These are phyloP conservation scores for Conger conger DNA, from an alignment of 2,113 vertebrate genomes.

Conservation along the genomic window DNA sequence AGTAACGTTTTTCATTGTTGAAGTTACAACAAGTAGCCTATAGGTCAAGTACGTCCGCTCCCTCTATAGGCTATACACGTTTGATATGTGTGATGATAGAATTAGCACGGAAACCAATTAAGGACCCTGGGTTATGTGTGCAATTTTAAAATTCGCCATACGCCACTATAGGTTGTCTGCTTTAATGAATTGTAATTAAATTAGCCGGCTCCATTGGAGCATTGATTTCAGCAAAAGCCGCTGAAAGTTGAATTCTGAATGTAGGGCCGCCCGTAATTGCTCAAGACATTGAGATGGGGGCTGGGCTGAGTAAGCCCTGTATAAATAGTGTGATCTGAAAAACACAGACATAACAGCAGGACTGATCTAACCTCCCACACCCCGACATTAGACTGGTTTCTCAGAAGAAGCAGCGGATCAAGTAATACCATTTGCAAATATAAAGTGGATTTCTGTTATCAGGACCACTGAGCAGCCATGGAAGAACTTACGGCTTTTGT, in stretches of 20 bases:
- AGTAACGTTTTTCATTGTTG: too few species aligned
- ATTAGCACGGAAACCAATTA: constrained; percentile 66
- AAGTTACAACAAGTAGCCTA: constrained; percentile 22
- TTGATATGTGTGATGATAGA: constrained; percentile 59
- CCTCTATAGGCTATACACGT: constrained; percentile 37
- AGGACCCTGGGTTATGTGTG: constrained; percentile 46
- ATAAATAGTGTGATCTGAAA: constrained; percentile 96
- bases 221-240: constrained; percentile 83
- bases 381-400: constrained; percentile 69
- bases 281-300: constrained; percentile 85
- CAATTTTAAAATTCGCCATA: constrained; percentile 26
- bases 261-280: constrained; percentile 86
- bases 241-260: constrained; percentile 87
- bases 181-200: constrained; percentile 84
- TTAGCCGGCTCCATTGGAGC: constrained; percentile 86
- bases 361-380: constrained; percentile 84
- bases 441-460: constrained; percentile 79
- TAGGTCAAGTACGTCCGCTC: too few species aligned
- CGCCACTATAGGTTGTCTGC: constrained; percentile 53
- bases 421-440: constrained; percentile 57
- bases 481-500: constrained; percentile 98
- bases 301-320: constrained; percentile 84
- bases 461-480: constrained; percentile 79
- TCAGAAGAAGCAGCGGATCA: constrained; percentile 59
- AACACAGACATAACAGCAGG: constrained; percentile 91